Percentiles rank a stretch among this genome's conserved stretches.
Conservation (phyloP, 2,888 invertebrate species). For the Hirudinaria manillensis region DNA sequence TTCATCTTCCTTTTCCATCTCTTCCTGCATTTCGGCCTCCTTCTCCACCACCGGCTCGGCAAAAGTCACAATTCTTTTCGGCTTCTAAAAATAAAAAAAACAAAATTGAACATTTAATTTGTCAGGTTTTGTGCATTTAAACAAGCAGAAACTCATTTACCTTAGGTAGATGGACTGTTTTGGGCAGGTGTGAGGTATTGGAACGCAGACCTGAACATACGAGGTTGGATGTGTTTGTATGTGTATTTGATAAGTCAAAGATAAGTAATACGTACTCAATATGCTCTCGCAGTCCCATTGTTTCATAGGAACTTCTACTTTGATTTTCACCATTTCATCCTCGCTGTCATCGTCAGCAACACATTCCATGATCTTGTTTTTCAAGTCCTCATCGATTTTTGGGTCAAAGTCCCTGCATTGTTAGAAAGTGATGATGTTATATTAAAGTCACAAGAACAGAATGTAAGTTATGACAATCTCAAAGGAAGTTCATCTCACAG, state of each 20-base stretch:
- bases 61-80: too few relatives aligned
- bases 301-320: not conserved
- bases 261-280: not conserved
- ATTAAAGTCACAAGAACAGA: not conserved
- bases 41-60: too few relatives aligned
- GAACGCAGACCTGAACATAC: not conserved
- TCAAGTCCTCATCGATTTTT: not conserved
- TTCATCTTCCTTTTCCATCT: too few relatives aligned
- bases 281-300: slow-evolving; percentile 3
- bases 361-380: not conserved
- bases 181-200: not conserved
- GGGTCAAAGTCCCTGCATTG: not conserved
- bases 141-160: not conserved
- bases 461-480: not conserved
- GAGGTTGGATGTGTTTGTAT: not conserved
- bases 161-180: not conserved
- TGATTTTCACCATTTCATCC: slow-evolving; percentile 3
- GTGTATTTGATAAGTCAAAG: not conserved
- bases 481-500: too few relatives aligned
- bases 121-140: too few relatives aligned
- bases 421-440: not conserved
- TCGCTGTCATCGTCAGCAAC: not conserved
- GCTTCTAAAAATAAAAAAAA: too few relatives aligned
- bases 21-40: too few relatives aligned
- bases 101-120: too few relatives aligned